A percentile compares a stretch with the other conserved stretches of the same genome.
phyloP scores from a whole-genome alignment of 2,113 vertebrate species.

The Physeter macrocephalus region DNA sequence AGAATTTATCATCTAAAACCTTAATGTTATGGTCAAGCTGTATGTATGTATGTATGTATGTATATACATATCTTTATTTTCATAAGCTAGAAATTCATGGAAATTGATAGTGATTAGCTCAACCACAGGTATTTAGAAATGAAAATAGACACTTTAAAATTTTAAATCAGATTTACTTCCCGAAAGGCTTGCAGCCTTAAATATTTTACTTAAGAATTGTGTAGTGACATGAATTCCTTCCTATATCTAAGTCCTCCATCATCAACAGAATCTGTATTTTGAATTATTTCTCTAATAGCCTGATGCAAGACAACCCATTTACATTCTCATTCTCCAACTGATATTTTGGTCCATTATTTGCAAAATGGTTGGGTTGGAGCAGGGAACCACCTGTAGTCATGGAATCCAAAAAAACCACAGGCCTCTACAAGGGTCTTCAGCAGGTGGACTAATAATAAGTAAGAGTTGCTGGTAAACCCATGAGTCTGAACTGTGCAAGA shows the following conservation, averaged over 20 bases:
- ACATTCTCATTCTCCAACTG: not conserved
- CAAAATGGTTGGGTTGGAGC: not conserved
- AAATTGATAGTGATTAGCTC: not conserved
- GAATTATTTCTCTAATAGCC: not conserved
- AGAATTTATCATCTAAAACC: constrained; percentile 42
- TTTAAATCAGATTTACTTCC: not conserved
- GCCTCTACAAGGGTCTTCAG: not conserved
- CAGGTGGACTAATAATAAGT: not conserved
- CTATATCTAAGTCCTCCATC: not conserved
- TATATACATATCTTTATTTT: not conserved
- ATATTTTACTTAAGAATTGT: not conserved
- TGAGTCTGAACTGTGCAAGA: not conserved
- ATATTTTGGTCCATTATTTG: not conserved
- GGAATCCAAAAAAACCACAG: not conserved
- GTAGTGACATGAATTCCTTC: not conserved
- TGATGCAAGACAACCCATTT: not conserved
- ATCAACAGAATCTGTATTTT: not conserved
- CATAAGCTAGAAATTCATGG: not conserved
- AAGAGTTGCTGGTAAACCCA: not conserved
- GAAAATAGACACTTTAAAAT: not conserved
- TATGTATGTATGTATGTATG: not conserved
- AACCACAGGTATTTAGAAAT: not conserved
- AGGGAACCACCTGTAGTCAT: not conserved
- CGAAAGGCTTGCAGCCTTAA: not conserved
- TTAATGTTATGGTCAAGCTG: not conserved